A percentile compares a stretch with the other conserved stretches of the same genome.
Evolutionary conservation across 2,888 invertebrate genomes (phyloP).

Genomic region (Pinctada fucata): DNA sequence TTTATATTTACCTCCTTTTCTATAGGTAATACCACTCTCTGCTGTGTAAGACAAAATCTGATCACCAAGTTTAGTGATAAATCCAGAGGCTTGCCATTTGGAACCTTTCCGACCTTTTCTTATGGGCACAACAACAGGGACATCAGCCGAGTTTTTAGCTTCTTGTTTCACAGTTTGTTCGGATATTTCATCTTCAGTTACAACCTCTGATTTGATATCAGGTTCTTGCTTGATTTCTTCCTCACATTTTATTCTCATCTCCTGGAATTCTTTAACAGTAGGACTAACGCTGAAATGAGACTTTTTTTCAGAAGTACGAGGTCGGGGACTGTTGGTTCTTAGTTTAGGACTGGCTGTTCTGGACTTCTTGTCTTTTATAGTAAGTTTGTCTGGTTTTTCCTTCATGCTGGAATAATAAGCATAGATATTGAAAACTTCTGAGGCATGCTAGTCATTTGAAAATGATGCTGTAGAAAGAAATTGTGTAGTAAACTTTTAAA

Average conservation of each 20-base stretch:
- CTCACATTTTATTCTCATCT: conserved; percentile 28
- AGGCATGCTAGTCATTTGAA: too few relatives aligned
- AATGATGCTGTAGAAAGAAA: too few relatives aligned
- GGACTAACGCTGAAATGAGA: conserved; percentile 20
- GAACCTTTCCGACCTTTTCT: conserved; percentile 37
- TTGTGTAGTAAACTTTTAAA: too few relatives aligned
- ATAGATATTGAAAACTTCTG: too few relatives aligned
- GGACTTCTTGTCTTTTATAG: neutral
- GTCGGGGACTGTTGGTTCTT: conserved; percentile 22
- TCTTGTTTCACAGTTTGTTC: neutral
- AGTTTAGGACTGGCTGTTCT: neutral
- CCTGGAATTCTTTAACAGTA: conserved; percentile 27
- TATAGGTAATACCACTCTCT: conserved; percentile 40
- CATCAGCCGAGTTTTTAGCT: conserved; percentile 17
- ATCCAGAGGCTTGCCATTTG: conserved; percentile 41
- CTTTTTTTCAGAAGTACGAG: conserved; percentile 6
- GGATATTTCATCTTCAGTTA: neutral
- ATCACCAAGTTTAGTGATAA: conserved; percentile 42
- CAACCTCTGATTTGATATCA: neutral
- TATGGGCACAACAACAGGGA: conserved; percentile 28
- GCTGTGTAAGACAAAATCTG: conserved; percentile 45
- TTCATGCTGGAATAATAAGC: conserved; percentile 9
- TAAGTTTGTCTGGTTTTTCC: conserved; percentile 19
- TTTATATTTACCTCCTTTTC: conserved; percentile 34
- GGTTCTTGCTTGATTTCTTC: conserved; percentile 6